phyloP scores from a whole-genome alignment of 2,113 vertebrate species.

The Clupea harengus region DNA sequence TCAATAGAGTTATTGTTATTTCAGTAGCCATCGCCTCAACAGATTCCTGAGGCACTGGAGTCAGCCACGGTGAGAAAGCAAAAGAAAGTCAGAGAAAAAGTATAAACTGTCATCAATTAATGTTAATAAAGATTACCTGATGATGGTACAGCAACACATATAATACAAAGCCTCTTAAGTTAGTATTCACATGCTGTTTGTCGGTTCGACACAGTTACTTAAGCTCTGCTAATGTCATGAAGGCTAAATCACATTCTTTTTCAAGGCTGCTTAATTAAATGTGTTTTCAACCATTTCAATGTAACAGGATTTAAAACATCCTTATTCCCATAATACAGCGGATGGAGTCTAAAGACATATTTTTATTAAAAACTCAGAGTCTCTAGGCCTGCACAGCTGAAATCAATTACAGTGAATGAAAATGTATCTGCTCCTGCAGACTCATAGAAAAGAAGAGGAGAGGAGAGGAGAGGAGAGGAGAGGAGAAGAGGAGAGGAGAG shows the following conservation, averaged over 20 bases:
- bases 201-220: slow-evolving; percentile 64
- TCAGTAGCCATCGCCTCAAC: neutral
- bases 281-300: slow-evolving; percentile 58
- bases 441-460: neutral
- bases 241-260: slow-evolving; percentile 68
- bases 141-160: slow-evolving; percentile 30
- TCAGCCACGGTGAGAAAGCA: neutral
- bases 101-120: neutral
- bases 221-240: slow-evolving; percentile 66
- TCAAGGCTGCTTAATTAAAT: slow-evolving; percentile 63
- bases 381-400: neutral
- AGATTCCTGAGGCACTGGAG: neutral
- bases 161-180: slow-evolving; percentile 67
- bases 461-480: slow-evolving; percentile 35
- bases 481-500: slow-evolving; percentile 54
- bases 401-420: neutral
- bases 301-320: slow-evolving; percentile 47
- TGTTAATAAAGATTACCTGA: neutral
- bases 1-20: neutral
- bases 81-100: neutral
- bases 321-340: neutral
- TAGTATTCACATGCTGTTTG: no score
- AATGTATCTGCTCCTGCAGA: neutral
- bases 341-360: neutral
- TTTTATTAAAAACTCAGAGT: neutral